Evolutionary conservation across 2,797 vertebrate genomes (phyloP).

Genomic region (Enteromius viviparus): DNA sequence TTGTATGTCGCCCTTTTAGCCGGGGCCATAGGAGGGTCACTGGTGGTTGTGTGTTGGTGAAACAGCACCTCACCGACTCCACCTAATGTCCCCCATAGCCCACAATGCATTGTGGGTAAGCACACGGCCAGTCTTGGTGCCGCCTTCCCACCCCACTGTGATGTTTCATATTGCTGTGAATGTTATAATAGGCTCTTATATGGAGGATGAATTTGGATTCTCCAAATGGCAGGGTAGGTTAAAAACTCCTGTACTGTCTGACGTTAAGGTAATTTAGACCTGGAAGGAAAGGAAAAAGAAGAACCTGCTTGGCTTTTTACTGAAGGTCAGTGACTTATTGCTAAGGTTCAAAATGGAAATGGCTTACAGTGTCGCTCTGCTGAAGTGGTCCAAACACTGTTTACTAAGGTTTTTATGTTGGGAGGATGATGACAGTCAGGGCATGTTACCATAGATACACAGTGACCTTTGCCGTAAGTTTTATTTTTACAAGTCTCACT

Average conservation of each 20-base stretch:
- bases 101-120: slow-evolving; percentile 87
- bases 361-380: slow-evolving; percentile 32
- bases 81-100: slow-evolving; percentile 82
- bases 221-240: slow-evolving; percentile 32
- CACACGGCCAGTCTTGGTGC: slow-evolving; percentile 84
- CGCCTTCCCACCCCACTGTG: slow-evolving; percentile 91
- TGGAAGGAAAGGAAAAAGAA: slow-evolving; percentile 8
- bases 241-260: slow-evolving; percentile 2
- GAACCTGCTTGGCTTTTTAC: slow-evolving; percentile 66
- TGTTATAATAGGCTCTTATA: slow-evolving; percentile 63
- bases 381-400: slow-evolving; percentile 50
- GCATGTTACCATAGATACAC: slow-evolving; percentile 65
- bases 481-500: slow-evolving; percentile 26
- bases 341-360: slow-evolving; percentile 59
- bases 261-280: slow-evolving; percentile 1
- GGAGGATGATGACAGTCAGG: slow-evolving; percentile 58
- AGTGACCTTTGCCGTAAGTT: slow-evolving; percentile 27
- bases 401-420: slow-evolving; percentile 32
- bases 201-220: slow-evolving; percentile 44
- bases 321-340: slow-evolving; percentile 60
- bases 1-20: slow-evolving; percentile 66
- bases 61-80: slow-evolving; percentile 60
- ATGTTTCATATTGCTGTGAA: slow-evolving; percentile 92
- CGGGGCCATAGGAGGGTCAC: slow-evolving; percentile 61
- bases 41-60: slow-evolving; percentile 60